Base-by-base conservation (phyloP, 2,888 invertebrate genomes). In the Eristalis tenax region DNA sequence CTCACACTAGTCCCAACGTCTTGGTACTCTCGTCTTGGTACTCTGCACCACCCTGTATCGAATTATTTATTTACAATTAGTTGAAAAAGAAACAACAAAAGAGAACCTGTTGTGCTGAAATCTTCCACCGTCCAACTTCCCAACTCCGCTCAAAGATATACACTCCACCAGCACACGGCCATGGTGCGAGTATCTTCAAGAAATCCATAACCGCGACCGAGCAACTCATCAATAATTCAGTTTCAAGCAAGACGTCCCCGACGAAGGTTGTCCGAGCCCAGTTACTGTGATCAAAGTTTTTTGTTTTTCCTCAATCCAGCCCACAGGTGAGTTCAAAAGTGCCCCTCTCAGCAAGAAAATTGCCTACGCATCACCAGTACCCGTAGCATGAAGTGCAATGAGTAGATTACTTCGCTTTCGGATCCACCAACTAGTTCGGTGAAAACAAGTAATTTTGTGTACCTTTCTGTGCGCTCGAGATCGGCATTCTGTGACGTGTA, bases 221-320 rank as follows among this genome's bases (percentile, higher is more conserved):
- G 57, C 74, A 50, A 66, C 63, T 75, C 86, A 77, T 68, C 77
- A 76, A 13, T 26, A 66, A 73, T 88, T 89, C 91, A 92, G 92
- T 92, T 90, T 89, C 86, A 87, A 88, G 89, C 89, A 90, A 90
- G 89, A 89, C 91, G 91, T 91, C 90, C 91, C 90, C 91, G 91
- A 90, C 91, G 91, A 92, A 92, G 92, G 92, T 92, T 92, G 91
- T 90, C 78, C 73, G 38, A 77, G 32, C 50, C 59, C 26, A 65
- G 35, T 69, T 0, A 63, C 50, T 59, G 68, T 74, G 18, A 15
- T 10, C 35, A 8, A 1, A 18, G 43, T 61, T 66, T 66, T 65
- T 76, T 11, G 22, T 61, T 28, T 56, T 32, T 56, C 26, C 10
- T n/a, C 23, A n/a, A 66, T 38, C 18, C 10, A 73, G 56, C 4